Percentiles rank a stretch among this genome's conserved stretches.
Conservation (phyloP, 2,113 vertebrate species). For the Daphoenositta chrysoptera region DNA sequence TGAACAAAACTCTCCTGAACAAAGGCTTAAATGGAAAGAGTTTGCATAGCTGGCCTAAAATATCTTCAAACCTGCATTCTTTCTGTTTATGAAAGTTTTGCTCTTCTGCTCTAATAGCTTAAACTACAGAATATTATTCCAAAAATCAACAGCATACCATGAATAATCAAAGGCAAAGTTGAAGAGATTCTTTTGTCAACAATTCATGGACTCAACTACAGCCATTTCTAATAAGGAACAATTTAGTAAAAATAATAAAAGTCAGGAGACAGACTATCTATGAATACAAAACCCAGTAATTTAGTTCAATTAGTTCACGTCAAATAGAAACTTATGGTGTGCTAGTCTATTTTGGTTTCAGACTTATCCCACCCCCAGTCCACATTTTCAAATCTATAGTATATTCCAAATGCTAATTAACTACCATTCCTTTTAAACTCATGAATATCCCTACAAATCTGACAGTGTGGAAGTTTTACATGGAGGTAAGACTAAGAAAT, state of each 20-base stretch:
- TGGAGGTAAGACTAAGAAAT: background rate
- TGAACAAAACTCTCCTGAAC: background rate
- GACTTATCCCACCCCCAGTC: background rate
- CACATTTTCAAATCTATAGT: background rate
- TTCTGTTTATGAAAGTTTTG: background rate
- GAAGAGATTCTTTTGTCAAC: constrained; percentile 19
- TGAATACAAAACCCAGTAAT: constrained; percentile 22
- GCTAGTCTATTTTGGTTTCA: constrained; percentile 42
- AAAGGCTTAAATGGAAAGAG: background rate
- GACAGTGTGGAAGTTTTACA: background rate
- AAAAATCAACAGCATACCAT: background rate
- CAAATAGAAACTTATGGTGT: background rate
- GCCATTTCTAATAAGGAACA: constrained; percentile 3
- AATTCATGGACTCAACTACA: background rate
- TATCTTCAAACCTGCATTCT: background rate
- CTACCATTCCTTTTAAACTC: constrained; percentile 5
- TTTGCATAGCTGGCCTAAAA: background rate
- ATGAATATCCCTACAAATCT: constrained; percentile 24
- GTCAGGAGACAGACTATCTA: constrained; percentile 3
- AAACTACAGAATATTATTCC: background rate
- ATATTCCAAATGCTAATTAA: constrained; percentile 48
- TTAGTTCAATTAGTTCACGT: constrained; percentile 53
- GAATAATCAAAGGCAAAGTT: constrained; percentile 1
- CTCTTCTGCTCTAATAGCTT: background rate
- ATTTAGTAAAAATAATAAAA: constrained; percentile 47